Base-by-base conservation (phyloP, 2,888 invertebrate species). In the Mayetiola destructor region DNA sequence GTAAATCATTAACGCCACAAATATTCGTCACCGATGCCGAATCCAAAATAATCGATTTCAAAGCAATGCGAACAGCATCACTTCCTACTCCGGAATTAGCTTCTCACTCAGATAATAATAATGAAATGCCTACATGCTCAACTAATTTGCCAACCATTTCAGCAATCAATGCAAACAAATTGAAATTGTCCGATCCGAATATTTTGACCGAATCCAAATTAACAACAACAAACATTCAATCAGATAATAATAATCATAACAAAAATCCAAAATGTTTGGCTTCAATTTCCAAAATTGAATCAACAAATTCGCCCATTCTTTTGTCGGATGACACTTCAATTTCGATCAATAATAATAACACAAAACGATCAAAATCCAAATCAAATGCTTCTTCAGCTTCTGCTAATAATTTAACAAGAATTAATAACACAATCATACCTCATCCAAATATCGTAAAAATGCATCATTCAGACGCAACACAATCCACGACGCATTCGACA, bases 401-500 rank as follows among this genome's bases (percentile, higher is more conserved):
- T 39, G 27, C 56, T 40, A 53, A 18, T 23, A 40, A 20, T 54
- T 23, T 48, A 59, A 60, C 62, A 60, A 60, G 61, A 63, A 64
- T 61, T 65, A 65, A 61, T 66, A 59, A 59, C 58, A 64, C 63
- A 60, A 59, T 61, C 65, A 65, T 66, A 64, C 62, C 60, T 61
- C 61, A 62, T 58, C 61, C 60, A 61, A 60, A 62, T 60, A 59
- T 58, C 60, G 60, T 61, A 59, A 61, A 62, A 62, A 65, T 66
- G 63, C 64, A 64, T 61, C 68, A 69, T 69, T 67, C 69, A 69
- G 68, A 66, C 66, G 55, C 60, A 30, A 58, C 61, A 54, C 53
- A 59, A 55, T 35, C 54, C 53, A 42, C 57, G 27, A 48, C 37
- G 23, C 67, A 70, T 62, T 69, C 68, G 63, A 69, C 71, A 63